These are phyloP conservation scores for Regulus satrapa DNA, from an alignment of 2,113 vertebrate species.

Conservation along the genomic window DNA sequence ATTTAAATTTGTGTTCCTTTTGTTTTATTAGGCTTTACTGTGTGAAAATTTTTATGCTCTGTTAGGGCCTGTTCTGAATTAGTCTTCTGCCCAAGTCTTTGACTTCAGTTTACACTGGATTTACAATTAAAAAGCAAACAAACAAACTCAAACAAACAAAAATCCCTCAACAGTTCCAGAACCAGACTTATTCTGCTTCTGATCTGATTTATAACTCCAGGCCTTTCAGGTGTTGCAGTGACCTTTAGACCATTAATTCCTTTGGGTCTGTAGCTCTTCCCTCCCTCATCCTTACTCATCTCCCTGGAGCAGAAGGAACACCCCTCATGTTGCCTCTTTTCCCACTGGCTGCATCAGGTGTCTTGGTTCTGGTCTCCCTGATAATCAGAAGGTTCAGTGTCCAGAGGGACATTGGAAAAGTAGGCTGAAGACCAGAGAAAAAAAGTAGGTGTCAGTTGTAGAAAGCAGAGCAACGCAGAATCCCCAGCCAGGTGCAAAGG, in stretches of 20 bases:
- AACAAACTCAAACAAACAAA: neutral
- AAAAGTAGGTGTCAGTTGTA: neutral
- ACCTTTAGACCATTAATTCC: neutral
- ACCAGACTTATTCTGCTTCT: neutral
- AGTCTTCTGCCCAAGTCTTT: neutral
- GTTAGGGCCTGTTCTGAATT: neutral
- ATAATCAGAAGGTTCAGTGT: neutral
- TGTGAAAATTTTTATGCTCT: neutral
- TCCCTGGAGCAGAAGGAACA: neutral
- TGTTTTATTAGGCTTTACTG: neutral
- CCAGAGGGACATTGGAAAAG: neutral
- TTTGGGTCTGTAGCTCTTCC: neutral
- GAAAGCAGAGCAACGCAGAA: accelerated
- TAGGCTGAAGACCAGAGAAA: neutral
- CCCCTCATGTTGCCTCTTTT: neutral
- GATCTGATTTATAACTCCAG: neutral
- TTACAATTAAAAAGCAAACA: too few relatives aligned
- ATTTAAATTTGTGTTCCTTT: neutral
- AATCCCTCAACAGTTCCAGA: too few relatives aligned
- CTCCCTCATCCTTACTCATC: neutral
- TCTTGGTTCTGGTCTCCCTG: neutral
- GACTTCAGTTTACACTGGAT: neutral
- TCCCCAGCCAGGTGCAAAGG: neutral
- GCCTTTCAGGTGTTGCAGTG: neutral
- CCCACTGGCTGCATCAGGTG: accelerated